A percentile compares a stretch with the other conserved stretches of the same genome.
Evolutionary conservation across 2,797 vertebrate species (phyloP).

Genomic region (Loriculus beryllinus): DNA sequence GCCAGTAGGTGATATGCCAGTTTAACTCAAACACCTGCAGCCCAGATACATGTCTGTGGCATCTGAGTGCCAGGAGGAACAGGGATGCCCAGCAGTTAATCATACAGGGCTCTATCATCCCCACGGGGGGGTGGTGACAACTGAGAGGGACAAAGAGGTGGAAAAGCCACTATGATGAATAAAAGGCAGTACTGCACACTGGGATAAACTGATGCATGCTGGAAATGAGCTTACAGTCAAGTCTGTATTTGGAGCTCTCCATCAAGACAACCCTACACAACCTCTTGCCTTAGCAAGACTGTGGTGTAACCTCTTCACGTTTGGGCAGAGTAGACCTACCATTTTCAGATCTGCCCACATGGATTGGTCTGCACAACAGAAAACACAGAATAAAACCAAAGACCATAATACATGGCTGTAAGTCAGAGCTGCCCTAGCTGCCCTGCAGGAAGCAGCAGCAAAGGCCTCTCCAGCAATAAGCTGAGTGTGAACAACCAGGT

Average conservation of each 20-base stretch:
- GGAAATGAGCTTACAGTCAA: neutral
- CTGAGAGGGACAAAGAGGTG: neutral
- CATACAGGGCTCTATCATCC: neutral
- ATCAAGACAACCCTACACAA: neutral
- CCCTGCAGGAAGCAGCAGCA: neutral
- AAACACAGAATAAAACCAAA: neutral
- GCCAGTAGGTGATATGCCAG: neutral
- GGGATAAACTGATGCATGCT: neutral
- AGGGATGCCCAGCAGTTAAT: neutral
- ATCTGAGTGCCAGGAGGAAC: neutral
- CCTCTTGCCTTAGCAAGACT: accelerated
- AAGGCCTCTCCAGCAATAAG: neutral
- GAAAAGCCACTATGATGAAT: accelerated
- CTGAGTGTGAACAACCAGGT: neutral
- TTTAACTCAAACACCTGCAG: no score
- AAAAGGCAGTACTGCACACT: neutral
- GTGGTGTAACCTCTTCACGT: neutral
- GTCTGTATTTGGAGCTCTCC: neutral
- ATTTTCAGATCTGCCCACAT: neutral
- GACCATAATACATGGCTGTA: accelerated
- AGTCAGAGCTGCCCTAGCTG: neutral
- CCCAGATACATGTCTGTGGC: accelerated
- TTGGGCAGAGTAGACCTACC: neutral
- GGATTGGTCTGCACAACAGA: neutral
- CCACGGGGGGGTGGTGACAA: neutral